Conservation (phyloP, 2,797 vertebrate genomes). For the Jordanella pulchra region DNA sequence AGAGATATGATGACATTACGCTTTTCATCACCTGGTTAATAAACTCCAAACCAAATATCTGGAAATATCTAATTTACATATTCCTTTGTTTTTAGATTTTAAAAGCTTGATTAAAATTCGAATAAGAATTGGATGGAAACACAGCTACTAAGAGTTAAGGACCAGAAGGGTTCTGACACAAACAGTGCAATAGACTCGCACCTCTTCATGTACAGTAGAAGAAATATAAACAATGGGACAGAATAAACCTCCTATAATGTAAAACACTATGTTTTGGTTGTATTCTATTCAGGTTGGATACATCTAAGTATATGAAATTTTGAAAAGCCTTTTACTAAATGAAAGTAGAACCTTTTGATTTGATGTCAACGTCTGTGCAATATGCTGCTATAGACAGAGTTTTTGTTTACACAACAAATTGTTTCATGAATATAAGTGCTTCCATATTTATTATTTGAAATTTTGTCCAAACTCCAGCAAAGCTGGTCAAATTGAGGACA, state of each 20-base stretch:
- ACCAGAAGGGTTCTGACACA: background rate
- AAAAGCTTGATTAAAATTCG: no score
- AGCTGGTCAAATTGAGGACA: background rate
- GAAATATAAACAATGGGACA: background rate
- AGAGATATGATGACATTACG: no score
- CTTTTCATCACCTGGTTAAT: no score
- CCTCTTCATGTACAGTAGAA: background rate
- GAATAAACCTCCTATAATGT: background rate
- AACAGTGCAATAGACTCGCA: background rate
- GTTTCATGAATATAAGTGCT: no score
- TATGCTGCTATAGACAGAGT: no score
- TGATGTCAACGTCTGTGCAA: background rate
- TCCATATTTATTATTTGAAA: background rate
- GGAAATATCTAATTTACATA: no score
- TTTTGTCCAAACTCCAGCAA: background rate
- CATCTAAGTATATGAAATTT: background rate
- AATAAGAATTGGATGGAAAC: no score
- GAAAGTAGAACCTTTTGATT: background rate
- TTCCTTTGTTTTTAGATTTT: no score
- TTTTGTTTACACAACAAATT: no score
- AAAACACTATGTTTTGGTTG: background rate
- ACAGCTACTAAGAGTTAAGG: background rate
- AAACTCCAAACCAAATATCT: no score
- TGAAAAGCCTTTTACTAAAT: background rate
- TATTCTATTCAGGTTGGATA: background rate